phyloP scores from a whole-genome alignment of 2,888 invertebrate genomes.

The Agrypnus murinus region DNA sequence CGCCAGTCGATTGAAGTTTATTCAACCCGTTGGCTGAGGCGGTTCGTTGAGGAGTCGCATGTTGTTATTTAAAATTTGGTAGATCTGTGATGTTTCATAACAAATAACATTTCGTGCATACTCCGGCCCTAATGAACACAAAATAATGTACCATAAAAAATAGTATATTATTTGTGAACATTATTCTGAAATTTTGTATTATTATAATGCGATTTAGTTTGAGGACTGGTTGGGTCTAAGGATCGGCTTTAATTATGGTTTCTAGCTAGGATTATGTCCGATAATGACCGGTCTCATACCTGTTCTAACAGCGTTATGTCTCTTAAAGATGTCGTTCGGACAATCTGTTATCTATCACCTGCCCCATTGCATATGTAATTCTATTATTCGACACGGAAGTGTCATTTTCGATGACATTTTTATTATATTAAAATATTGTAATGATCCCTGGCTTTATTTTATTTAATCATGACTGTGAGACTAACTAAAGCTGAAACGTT shows the following conservation, averaged over 20 bases:
- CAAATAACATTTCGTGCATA: slow-evolving; percentile 46
- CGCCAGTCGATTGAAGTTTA: slow-evolving; percentile 25
- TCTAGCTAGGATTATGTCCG: slow-evolving; percentile 55
- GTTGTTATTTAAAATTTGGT: slow-evolving; percentile 37
- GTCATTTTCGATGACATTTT: slow-evolving; percentile 34
- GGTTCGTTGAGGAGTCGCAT: slow-evolving; percentile 13
- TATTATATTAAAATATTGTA: slow-evolving; percentile 27
- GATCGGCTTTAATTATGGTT: slow-evolving; percentile 57
- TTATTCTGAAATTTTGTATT: slow-evolving; percentile 57
- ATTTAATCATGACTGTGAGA: slow-evolving; percentile 18
- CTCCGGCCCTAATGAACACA: slow-evolving; percentile 38
- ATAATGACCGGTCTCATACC: slow-evolving; percentile 56
- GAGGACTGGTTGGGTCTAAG: slow-evolving; percentile 50
- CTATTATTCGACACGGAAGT: slow-evolving; percentile 49
- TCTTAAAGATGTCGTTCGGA: slow-evolving; percentile 51
- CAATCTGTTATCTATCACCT: slow-evolving; percentile 54
- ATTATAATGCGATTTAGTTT: slow-evolving; percentile 58
- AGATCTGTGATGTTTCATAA: slow-evolving; percentile 29
- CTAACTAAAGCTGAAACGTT: not conserved
- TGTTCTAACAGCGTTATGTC: slow-evolving; percentile 52
- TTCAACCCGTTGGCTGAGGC: slow-evolving; percentile 31
- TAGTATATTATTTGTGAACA: slow-evolving; percentile 56
- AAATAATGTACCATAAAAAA: slow-evolving; percentile 48
- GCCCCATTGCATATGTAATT: slow-evolving; percentile 47
- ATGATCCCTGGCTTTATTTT: slow-evolving; percentile 17